Percentiles rank a stretch among this genome's conserved stretches.
phyloP scores from a whole-genome alignment of 1,140 invertebrate species.

The Lanistes nyassanus region DNA sequence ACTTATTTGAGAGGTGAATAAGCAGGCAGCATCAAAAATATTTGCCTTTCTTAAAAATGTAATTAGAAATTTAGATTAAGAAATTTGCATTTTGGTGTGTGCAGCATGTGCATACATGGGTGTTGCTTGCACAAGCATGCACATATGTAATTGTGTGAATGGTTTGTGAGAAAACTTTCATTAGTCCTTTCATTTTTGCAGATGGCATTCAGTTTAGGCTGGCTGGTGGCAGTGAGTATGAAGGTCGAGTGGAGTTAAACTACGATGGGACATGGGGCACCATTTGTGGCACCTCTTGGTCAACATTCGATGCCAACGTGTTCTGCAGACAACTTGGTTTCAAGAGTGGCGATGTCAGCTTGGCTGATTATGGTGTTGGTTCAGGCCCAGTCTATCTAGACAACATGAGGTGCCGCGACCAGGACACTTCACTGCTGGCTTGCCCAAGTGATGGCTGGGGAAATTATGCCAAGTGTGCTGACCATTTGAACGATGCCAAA shows the following conservation, averaged over 20 bases:
- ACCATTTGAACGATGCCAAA: constrained; percentile 44
- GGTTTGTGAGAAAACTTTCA: too few relatives aligned
- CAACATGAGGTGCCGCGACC: constrained; percentile 46
- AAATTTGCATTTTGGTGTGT: too few relatives aligned
- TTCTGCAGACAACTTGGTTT: constrained; percentile 55
- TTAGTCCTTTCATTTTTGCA: constrained; percentile 15
- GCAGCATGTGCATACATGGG: too few relatives aligned
- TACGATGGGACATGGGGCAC: constrained; percentile 53
- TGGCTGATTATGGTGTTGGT: constrained; percentile 30
- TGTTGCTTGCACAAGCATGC: not conserved
- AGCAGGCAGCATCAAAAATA: too few relatives aligned
- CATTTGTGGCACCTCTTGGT: constrained; percentile 54
- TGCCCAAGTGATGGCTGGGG: constrained; percentile 51
- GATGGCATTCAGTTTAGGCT: constrained; percentile 38
- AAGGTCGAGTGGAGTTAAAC: constrained; percentile 69
- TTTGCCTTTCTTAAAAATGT: not conserved
- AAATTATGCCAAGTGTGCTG: constrained; percentile 33
- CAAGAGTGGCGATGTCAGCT: constrained; percentile 39
- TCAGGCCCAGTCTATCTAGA: constrained; percentile 43
- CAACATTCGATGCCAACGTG: constrained; percentile 48
- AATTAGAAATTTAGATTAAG: not conserved
- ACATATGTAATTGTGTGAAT: too few relatives aligned
- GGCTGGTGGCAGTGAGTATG: constrained; percentile 31
- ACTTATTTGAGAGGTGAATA: not conserved
- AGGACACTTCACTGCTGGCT: constrained; percentile 35